Evolutionary conservation across 2,888 invertebrate genomes (phyloP).

Genomic region (Heliconius ethilla): DNA sequence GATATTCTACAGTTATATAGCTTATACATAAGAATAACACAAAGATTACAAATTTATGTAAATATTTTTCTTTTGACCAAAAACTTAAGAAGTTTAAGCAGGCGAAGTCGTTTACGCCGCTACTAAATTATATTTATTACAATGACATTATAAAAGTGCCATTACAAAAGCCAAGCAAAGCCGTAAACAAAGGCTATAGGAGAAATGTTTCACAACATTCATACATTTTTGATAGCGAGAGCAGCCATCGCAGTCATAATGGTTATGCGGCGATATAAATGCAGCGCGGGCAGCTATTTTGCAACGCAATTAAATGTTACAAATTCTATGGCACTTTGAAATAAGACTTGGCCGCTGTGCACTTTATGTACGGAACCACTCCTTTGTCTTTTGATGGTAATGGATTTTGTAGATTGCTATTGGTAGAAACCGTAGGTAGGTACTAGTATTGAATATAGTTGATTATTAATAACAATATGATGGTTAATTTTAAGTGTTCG

Average conservation of each 20-base stretch:
- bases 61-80: too few species aligned
- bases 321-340: constrained; percentile 60
- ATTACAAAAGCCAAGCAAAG: background rate
- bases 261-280: constrained; percentile 60
- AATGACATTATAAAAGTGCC: background rate
- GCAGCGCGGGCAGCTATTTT: constrained; percentile 54
- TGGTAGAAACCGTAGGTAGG: constrained; percentile 6
- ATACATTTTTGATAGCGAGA: constrained; percentile 37
- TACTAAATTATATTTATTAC: background rate
- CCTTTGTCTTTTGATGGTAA: constrained; percentile 45
- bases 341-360: constrained; percentile 51
- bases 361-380: constrained; percentile 46
- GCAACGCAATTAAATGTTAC: constrained; percentile 66
- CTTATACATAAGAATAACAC: too few species aligned
- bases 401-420: constrained; percentile 41
- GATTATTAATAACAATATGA: background rate
- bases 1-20: too few species aligned
- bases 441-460: too few species aligned
- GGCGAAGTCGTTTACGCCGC: too few species aligned
- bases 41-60: too few species aligned
- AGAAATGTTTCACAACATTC: constrained; percentile 21
- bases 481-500: background rate
- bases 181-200: constrained; percentile 9
- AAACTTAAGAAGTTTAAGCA: too few species aligned
- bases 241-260: constrained; percentile 37